Evolutionary conservation across 2,797 vertebrate genomes (phyloP), one percentile per base, ranked within the genome.

Genomic region (Micrastur ruficollis): DNA sequence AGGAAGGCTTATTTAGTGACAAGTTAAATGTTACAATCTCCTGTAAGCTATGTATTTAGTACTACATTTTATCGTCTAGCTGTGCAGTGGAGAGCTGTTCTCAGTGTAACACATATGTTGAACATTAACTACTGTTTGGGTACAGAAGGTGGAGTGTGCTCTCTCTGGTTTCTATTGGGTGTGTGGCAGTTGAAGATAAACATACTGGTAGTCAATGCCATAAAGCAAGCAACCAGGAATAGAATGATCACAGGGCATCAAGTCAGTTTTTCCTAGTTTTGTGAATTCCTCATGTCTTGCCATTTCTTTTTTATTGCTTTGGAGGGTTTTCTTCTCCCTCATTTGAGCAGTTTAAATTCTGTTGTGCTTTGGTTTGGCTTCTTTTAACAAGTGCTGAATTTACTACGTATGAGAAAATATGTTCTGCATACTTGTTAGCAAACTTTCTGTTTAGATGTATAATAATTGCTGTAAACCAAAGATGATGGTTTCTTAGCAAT

Each of bases 41-140:
- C 88, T 92, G 80, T 86, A 68, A 93, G 36, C n/a, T 34, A 0
- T 72, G 40, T 56, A 14, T 86, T 83, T 95, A 86, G 76, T 50
- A 58, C 31, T 78, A 49, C 23, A 12, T 90, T 95, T 95, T 96
- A 95, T 67, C 58, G 71, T 38, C 27, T 16, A 15, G 38, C 46
- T 4, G 1, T 92, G 92, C 78, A 6, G n/a, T 38, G 36, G 81
- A 83, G 63, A 90, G 75, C 89, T 87, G 8, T 89, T 94, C 63
- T 78, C 27, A 5, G 0, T 82, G 86, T 92, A 82, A 80, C 65
- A 16, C 14, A 0, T 5, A 2, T 16, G 92, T 90, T 97, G 95
- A 94, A 92, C 84, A 91, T 97, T 96, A 96, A 94, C 96, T 83
- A 36, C 46, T 81, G 1, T 63, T 91, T 78, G 91, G 59, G 53